These are phyloP conservation scores for Thamnophis elegans DNA, from an alignment of 2,797 vertebrate genomes.

Conservation along the genomic window DNA sequence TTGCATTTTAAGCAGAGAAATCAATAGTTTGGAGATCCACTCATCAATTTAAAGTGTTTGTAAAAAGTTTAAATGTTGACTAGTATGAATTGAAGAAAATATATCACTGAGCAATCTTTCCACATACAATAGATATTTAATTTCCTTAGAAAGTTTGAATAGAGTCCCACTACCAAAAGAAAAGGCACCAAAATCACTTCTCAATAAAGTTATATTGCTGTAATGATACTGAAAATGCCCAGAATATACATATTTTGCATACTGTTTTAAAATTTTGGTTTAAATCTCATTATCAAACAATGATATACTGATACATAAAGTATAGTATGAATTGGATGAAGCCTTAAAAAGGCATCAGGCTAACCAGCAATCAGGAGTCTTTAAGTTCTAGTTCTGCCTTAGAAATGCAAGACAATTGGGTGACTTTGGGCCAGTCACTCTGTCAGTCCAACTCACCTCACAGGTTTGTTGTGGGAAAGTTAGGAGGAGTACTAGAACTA, in stretches of 20 bases:
- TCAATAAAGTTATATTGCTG: neutral
- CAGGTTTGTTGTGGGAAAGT: neutral
- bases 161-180: neutral
- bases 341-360: neutral
- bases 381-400: neutral
- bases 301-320: neutral
- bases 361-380: neutral
- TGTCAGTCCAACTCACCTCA: neutral
- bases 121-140: neutral
- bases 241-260: neutral
- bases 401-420: neutral
- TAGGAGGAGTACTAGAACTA: neutral
- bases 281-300: neutral
- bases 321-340: neutral
- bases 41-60: slow-evolving; percentile 74
- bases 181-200: neutral
- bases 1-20: slow-evolving; percentile 76
- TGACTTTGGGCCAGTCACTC: neutral
- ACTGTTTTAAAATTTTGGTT: neutral
- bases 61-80: slow-evolving; percentile 60
- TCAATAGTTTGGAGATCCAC: slow-evolving; percentile 66
- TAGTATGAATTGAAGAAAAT: slow-evolving; percentile 52
- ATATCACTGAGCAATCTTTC: slow-evolving; percentile 34
- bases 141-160: neutral
- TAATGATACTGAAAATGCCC: neutral